Conservation (phyloP, 2,888 invertebrate species). For the Eristalis tenax region DNA sequence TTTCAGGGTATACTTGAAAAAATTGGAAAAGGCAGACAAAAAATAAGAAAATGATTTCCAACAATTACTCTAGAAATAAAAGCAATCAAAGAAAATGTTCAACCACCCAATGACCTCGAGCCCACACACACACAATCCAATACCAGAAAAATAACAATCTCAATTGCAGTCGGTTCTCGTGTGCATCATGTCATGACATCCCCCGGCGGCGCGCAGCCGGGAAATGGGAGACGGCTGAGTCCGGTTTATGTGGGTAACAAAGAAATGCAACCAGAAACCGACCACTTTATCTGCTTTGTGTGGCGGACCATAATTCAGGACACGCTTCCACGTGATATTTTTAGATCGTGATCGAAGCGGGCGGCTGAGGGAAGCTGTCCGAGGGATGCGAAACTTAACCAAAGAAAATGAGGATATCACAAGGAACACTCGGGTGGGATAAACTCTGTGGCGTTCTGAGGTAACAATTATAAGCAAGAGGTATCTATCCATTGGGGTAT, state of each 20-base stretch:
- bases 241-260: constrained; percentile 46
- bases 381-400: constrained; percentile 15
- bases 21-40: neutral
- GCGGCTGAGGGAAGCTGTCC: neutral
- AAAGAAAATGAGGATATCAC: constrained; percentile 51
- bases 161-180: constrained; percentile 36
- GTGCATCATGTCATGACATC: constrained; percentile 43
- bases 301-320: constrained; percentile 65
- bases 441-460: constrained; percentile 17
- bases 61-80: constrained; percentile 65
- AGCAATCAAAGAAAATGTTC: constrained; percentile 58
- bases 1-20: constrained; percentile 1
- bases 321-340: constrained; percentile 66
- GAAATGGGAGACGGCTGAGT: neutral
- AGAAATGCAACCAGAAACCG: constrained; percentile 58
- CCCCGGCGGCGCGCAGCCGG: neutral
- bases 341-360: constrained; percentile 60
- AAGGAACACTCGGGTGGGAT: constrained; percentile 7
- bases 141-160: constrained; percentile 54
- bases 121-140: neutral
- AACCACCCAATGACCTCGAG: neutral
- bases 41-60: constrained; percentile 46
- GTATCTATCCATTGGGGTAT: constrained; percentile 37
- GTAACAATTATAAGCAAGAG: constrained; percentile 63
- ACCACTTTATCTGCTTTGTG: constrained; percentile 66